Conservation (phyloP, 2,113 vertebrate species). For the Leucopsar rothschildi region DNA sequence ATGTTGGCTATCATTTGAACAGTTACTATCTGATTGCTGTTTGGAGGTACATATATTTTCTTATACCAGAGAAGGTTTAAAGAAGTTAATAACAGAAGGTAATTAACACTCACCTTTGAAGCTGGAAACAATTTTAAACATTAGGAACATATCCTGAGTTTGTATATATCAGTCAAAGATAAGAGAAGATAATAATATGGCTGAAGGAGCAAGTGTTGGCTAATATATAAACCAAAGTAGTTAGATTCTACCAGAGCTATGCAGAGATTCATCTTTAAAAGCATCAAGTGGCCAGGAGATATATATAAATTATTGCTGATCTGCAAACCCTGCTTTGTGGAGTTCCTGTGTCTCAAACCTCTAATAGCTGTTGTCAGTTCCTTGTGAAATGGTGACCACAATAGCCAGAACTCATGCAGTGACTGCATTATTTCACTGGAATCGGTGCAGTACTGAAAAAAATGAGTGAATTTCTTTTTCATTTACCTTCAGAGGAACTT, state of each 20-base stretch:
- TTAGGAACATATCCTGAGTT: not conserved
- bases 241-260: not conserved
- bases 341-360: not conserved
- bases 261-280: not conserved
- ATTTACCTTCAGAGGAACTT: not conserved
- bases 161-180: not conserved
- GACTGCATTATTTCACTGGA: not conserved
- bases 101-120: not conserved
- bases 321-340: not conserved
- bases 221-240: not conserved
- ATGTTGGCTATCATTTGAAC: not conserved
- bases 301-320: not conserved
- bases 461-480: fast-evolving
- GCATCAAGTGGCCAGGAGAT: not conserved
- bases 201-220: fast-evolving
- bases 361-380: not conserved
- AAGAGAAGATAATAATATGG: not conserved
- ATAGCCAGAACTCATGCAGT: not conserved
- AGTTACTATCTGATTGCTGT: not conserved
- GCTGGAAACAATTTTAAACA: not conserved
- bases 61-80: not conserved
- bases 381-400: not conserved
- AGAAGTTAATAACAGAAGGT: not conserved
- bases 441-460: not conserved
- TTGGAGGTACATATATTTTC: not conserved